phyloP scores from a whole-genome alignment of 2,797 vertebrate species.

The Semaprochilodus insignis region DNA sequence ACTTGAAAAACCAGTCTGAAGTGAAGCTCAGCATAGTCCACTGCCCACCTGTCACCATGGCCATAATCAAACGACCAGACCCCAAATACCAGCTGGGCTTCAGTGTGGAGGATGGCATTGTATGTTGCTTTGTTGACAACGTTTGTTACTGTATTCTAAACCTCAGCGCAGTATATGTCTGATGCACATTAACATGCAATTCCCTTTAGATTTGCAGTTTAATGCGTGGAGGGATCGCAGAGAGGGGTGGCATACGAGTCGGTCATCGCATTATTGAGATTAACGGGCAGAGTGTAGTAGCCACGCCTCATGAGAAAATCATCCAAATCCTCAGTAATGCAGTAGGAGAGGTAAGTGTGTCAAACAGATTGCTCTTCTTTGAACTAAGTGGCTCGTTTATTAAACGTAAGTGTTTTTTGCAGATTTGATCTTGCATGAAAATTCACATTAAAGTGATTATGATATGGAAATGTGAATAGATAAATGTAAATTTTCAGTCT shows the following conservation, averaged over 20 bases:
- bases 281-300: slow-evolving; percentile 96
- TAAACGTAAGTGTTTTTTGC: background rate
- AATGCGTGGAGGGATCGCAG: slow-evolving; percentile 93
- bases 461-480: background rate
- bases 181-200: background rate
- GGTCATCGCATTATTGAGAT: slow-evolving; percentile 98
- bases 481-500: background rate
- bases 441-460: background rate
- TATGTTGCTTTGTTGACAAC: slow-evolving; percentile 69
- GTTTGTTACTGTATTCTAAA: background rate
- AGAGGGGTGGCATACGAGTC: slow-evolving; percentile 92
- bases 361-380: background rate
- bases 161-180: background rate
- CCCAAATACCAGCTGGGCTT: slow-evolving; percentile 93
- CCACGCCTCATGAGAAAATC: slow-evolving; percentile 90
- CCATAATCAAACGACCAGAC: slow-evolving; percentile 90
- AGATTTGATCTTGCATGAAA: background rate
- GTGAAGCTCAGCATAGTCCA: slow-evolving; percentile 92
- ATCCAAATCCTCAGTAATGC: slow-evolving; percentile 90
- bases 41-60: slow-evolving; percentile 94
- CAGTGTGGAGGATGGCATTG: slow-evolving; percentile 95
- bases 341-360: slow-evolving; percentile 83
- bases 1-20: slow-evolving; percentile 86
- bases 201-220: slow-evolving; percentile 92
- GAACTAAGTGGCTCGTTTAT: background rate